Percentiles rank a stretch among this genome's conserved stretches.
Conservation (phyloP, 2,888 invertebrate genomes). For the Zele albiditarsus region DNA sequence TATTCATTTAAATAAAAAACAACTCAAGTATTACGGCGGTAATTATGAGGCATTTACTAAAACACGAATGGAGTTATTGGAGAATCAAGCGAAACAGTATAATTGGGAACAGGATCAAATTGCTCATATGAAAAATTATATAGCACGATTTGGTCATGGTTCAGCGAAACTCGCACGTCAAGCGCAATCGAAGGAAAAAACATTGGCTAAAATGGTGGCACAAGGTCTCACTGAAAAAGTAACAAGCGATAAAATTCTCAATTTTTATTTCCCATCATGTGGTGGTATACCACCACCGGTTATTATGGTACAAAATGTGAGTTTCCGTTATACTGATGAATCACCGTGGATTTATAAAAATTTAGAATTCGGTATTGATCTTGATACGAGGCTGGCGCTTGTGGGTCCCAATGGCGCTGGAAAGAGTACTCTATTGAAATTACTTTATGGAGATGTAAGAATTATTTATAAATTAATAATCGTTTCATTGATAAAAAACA, state of each 20-base stretch:
- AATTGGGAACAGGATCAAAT: constrained; percentile 99
- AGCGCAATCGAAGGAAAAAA: constrained; percentile 99
- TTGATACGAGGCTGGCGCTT: constrained; percentile 94
- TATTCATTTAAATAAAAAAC: constrained; percentile 94
- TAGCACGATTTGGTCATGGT: constrained; percentile 99
- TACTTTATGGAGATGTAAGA: constrained; percentile 94
- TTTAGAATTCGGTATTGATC: constrained; percentile 98
- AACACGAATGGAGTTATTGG: constrained; percentile 93
- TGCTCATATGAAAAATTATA: constrained; percentile 99
- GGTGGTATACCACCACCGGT: constrained; percentile 98
- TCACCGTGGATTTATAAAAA: constrained; percentile 96
- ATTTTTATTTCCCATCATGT: constrained; percentile 95
- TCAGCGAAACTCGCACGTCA: constrained; percentile 98
- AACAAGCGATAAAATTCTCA: constrained; percentile 89
- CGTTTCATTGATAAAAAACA: constrained; percentile 20
- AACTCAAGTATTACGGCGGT: constrained; percentile 94
- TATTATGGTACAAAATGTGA: constrained; percentile 98
- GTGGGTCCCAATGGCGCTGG: constrained; percentile 99
- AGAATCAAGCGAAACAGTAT: constrained; percentile 99
- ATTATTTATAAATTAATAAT: constrained; percentile 25
- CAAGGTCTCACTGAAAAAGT: constrained; percentile 98
- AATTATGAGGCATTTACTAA: constrained; percentile 98
- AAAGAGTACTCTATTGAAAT: constrained; percentile 96
- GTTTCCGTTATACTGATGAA: constrained; percentile 91
- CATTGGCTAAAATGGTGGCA: constrained; percentile 99